Base-by-base conservation (phyloP, 2,797 vertebrate species). In the Sebastolobus alascanus region DNA sequence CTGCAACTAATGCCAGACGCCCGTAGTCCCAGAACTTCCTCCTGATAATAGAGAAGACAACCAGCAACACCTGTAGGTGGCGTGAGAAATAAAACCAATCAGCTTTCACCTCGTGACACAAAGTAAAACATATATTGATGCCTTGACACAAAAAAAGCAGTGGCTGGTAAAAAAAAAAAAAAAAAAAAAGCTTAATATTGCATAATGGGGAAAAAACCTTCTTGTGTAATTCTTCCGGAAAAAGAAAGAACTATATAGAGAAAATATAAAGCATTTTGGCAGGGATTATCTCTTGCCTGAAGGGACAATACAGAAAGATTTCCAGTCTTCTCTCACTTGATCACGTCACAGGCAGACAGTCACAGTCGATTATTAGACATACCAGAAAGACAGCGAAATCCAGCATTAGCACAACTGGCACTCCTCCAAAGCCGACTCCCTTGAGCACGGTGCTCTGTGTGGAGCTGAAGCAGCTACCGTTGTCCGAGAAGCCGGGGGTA, bases 11-110 rank as follows among this genome's bases (percentile, higher is more conserved):
- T 2, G 98, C 98, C 54, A 99, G 95, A 35, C 97, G 97, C 31
- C 98, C 98, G 0, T 97, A 97, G 92, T 99, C 98, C 98, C 98
- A 99, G 87, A 99, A 95, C 78, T 90, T 97, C 88, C 93, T 97
- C 90, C 99, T 96, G 94, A 99, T 97, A 77, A 96, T 1, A 5
- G 97, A 93, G 92, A 99, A 99, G 37, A 96, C 20, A 11, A 94
- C 31, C 78, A 99, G 93, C 93, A 99, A 92, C 76, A 97, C 14
- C 99, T 97, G 88, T 16, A 66, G 68, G 46, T 33, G 37, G 13
- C 2, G 73, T 3, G 31, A 63, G 27, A 58, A 12, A 61, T 11
- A 29, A 5, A 55, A 63, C 16, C 43, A 59, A 25, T 65, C 18
- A 75, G 52, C 20, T 70, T 58, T 64, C 35, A 63, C 16, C 10